Evolutionary conservation across 2,113 vertebrate genomes (phyloP).

Genomic region (Myanophis thanlyinensis): DNA sequence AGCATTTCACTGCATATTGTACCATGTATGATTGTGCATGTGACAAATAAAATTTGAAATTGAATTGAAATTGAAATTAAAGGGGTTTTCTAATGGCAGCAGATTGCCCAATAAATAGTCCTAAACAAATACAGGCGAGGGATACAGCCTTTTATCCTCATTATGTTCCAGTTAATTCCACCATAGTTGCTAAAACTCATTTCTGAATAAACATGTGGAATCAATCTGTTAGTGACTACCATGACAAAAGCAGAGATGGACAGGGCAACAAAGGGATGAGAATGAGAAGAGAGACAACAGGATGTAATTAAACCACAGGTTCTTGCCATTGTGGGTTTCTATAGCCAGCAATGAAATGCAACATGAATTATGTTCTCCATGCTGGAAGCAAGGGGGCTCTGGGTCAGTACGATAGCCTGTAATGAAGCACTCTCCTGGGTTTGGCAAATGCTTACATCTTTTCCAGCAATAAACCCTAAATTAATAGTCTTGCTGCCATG

Average conservation of each 20-base stretch:
- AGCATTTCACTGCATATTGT: no score
- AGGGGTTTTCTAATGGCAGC: background rate
- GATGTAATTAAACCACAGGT: background rate
- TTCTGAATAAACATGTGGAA: background rate
- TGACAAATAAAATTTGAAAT: no score
- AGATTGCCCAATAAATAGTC: background rate
- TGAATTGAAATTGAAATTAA: no score
- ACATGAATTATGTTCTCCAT: background rate
- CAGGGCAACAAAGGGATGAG: background rate
- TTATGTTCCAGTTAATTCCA: background rate
- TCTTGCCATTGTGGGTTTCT: background rate
- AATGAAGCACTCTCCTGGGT: slow-evolving; percentile 19
- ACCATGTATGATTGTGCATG: no score
- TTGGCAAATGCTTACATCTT: background rate
- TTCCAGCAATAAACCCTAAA: slow-evolving; percentile 25
- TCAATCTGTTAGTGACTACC: slow-evolving; percentile 19
- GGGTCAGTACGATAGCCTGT: background rate
- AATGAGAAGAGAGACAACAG: slow-evolving; percentile 10
- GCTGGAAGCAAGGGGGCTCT: background rate
- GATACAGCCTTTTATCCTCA: background rate
- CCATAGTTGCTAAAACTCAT: background rate
- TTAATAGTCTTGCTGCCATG: slow-evolving; percentile 15
- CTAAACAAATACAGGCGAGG: rapidly evolving
- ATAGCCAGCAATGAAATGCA: background rate
- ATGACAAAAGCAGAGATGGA: background rate